Conservation (phyloP, 2,113 vertebrate species). For the Callipepla squamata region DNA sequence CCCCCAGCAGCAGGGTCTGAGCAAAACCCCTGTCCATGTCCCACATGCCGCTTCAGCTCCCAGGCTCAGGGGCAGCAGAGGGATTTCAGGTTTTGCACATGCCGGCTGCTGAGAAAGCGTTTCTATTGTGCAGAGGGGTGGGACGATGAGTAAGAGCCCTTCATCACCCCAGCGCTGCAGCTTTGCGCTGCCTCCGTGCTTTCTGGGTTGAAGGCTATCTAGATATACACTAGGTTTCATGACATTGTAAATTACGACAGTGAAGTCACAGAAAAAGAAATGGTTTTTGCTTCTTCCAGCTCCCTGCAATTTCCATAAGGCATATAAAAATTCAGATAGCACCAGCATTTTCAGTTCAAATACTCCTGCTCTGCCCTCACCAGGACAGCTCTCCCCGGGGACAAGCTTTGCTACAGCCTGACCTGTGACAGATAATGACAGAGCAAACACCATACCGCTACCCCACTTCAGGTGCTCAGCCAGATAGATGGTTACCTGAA, state of each 20-base stretch:
- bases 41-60: neutral
- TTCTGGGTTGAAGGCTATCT: neutral
- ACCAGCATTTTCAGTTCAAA: constrained; percentile 19
- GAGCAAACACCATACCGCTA: neutral
- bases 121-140: neutral
- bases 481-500: neutral
- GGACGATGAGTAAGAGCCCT: neutral
- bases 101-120: neutral
- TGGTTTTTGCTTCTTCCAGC: neutral
- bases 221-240: neutral
- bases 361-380: constrained; percentile 22
- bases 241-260: neutral
- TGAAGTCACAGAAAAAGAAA: neutral
- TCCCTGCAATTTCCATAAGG: neutral
- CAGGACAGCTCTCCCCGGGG: neutral
- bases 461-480: neutral
- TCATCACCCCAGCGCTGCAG: neutral
- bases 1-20: accelerated
- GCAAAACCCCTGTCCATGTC: neutral
- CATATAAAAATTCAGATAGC: constrained; percentile 18
- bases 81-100: neutral
- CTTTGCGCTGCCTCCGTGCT: neutral
- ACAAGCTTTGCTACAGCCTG: neutral
- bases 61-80: accelerated
- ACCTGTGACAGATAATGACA: neutral